These are phyloP conservation scores for Apamea monoglypha DNA, from an alignment of 2,888 invertebrate species.

Conservation along the genomic window DNA sequence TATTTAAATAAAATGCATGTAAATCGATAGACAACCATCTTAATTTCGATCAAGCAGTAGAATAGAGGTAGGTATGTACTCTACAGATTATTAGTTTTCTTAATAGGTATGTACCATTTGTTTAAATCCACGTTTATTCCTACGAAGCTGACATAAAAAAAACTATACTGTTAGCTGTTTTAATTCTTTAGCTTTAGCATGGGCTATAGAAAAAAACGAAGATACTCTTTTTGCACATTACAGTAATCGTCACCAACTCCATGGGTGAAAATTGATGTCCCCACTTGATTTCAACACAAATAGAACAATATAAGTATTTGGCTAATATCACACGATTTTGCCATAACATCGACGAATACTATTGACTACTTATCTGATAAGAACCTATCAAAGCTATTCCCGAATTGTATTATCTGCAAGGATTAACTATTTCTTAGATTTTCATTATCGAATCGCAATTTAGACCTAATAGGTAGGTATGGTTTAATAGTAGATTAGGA, in stretches of 20 bases:
- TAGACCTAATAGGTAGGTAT: conserved; percentile 17
- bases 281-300: neutral
- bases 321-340: neutral
- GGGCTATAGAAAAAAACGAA: neutral
- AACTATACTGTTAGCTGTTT: too few species aligned
- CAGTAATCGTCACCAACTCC: neutral
- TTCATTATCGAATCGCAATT: conserved; percentile 54
- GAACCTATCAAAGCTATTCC: conserved; percentile 23
- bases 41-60: conserved; percentile 4
- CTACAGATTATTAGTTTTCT: neutral
- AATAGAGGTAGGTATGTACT: neutral
- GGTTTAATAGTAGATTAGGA: conserved; percentile 30
- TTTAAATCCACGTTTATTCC: neutral
- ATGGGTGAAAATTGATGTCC: neutral
- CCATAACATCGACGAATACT: conserved; percentile 16
- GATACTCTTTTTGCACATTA: neutral
- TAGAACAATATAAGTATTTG: neutral
- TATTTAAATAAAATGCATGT: neutral
- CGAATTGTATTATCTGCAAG: conserved; percentile 43
- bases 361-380: conserved; percentile 46
- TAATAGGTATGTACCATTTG: neutral
- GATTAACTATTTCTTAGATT: conserved; percentile 60
- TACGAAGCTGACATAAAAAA: neutral
- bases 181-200: neutral
- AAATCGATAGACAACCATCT: neutral